These are phyloP conservation scores for Danaus plexippus DNA, from an alignment of 1,140 invertebrate species.

Conservation along the genomic window DNA sequence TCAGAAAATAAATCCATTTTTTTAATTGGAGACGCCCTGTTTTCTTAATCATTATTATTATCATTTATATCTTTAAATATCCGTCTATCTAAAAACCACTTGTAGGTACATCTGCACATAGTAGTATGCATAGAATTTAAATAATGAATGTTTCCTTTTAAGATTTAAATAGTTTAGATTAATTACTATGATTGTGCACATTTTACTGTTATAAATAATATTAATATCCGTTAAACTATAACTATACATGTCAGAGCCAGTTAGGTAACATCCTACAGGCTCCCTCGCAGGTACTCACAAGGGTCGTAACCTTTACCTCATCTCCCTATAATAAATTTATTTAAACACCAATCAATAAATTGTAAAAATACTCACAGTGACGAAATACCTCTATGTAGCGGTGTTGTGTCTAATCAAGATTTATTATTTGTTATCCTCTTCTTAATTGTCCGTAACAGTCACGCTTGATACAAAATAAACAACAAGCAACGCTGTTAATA, in stretches of 20 bases:
- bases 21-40: no score
- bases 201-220: neutral
- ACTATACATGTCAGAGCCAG: constrained; percentile 28
- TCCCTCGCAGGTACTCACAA: constrained; percentile 26
- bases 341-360: constrained; percentile 43
- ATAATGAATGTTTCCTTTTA: no score
- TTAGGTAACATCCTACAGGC: constrained; percentile 45
- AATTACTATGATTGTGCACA: no score
- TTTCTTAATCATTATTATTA: no score
- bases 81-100: no score
- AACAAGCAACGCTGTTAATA: constrained; percentile 23
- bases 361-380: constrained; percentile 41
- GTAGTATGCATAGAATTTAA: no score
- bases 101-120: no score
- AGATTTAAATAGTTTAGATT: no score
- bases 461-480: constrained; percentile 23
- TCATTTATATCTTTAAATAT: no score
- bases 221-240: constrained; percentile 15
- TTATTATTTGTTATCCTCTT: constrained; percentile 12
- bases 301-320: constrained; percentile 54
- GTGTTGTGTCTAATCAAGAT: no score
- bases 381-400: constrained; percentile 20
- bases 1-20: no score
- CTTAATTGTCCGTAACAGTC: constrained; percentile 20
- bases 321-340: constrained; percentile 32